These are phyloP conservation scores for Gouania willdenowi DNA, from an alignment of 2,797 vertebrate genomes.

Conservation along the genomic window DNA sequence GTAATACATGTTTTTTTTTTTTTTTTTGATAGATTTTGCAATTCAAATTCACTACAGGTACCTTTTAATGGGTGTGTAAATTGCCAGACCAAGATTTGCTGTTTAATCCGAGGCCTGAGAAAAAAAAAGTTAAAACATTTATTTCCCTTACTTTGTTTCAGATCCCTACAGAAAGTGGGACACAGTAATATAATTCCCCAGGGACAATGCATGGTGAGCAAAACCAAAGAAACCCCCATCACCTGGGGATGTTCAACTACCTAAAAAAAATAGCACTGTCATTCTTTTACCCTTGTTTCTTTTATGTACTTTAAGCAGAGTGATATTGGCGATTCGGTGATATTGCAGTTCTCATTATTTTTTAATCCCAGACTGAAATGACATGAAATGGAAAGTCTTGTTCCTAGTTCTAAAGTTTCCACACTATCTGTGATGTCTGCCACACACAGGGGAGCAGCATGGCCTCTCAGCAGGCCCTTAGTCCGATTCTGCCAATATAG, in stretches of 20 bases:
- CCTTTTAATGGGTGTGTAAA: neutral
- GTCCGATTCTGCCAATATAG: conserved; percentile 9
- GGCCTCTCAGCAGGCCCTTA: neutral
- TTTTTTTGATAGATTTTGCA: conserved; percentile 12
- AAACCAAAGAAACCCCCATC: conserved; percentile 6
- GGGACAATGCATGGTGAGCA: neutral
- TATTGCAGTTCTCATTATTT: neutral
- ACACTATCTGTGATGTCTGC: neutral
- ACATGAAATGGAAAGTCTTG: neutral
- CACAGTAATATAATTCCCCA: conserved; percentile 10
- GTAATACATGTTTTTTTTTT: no score
- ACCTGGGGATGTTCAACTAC: conserved; percentile 4
- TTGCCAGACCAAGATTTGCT: conserved; percentile 3
- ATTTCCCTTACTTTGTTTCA: conserved; percentile 14
- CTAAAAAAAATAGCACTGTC: conserved; percentile 25
- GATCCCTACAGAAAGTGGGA: conserved; percentile 5
- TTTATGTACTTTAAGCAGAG: no score
- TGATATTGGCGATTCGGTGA: no score
- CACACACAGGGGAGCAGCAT: neutral
- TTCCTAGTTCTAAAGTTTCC: neutral
- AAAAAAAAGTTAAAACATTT: neutral
- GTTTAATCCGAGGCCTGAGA: conserved; percentile 1
- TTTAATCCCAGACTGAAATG: neutral
- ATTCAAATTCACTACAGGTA: no score
- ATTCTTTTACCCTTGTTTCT: no score